A percentile compares a stretch with the other conserved stretches of the same genome.
Evolutionary conservation across 2,888 invertebrate species (phyloP).

Genomic region (Ashinkailepas kermadecensis): DNA sequence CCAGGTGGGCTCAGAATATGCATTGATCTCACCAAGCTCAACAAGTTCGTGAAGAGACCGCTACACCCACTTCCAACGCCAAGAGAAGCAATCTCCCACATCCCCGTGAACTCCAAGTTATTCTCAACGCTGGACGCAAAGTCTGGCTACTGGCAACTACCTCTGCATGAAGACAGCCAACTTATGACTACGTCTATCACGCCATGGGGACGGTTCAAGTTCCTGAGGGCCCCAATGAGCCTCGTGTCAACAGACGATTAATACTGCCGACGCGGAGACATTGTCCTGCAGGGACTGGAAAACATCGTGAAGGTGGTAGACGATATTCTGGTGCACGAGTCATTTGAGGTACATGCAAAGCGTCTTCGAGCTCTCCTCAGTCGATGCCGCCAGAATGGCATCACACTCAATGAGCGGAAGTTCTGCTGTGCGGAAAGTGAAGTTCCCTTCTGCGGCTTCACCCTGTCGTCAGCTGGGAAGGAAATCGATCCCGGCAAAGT

Average conservation of each 20-base stretch:
- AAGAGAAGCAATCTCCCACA: too few species aligned
- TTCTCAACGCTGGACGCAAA: too few species aligned
- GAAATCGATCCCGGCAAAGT: background rate
- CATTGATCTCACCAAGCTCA: too few species aligned
- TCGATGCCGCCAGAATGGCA: constrained; percentile 20
- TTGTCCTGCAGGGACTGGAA: constrained; percentile 19
- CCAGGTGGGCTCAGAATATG: too few species aligned
- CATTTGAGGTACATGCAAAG: background rate
- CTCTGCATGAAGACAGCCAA: background rate
- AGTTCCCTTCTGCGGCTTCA: constrained; percentile 1
- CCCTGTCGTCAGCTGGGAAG: background rate
- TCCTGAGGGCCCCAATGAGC: background rate
- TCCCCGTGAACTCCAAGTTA: too few species aligned
- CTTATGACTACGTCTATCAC: constrained; percentile 13
- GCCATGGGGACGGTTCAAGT: constrained; percentile 13
- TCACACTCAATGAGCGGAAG: constrained; percentile 19
- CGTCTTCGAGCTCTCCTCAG: background rate
- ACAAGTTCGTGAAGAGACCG: too few species aligned
- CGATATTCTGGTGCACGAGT: constrained; percentile 11
- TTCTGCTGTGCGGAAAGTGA: constrained; percentile 5
- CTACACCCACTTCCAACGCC: too few species aligned
- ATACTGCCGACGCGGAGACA: constrained; percentile 24
- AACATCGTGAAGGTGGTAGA: constrained; percentile 24
- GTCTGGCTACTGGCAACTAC: background rate
- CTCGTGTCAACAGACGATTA: constrained; percentile 21